A percentile compares a stretch with the other conserved stretches of the same genome.
Evolutionary conservation across 2,797 vertebrate genomes (phyloP).

Genomic region (Huso huso): DNA sequence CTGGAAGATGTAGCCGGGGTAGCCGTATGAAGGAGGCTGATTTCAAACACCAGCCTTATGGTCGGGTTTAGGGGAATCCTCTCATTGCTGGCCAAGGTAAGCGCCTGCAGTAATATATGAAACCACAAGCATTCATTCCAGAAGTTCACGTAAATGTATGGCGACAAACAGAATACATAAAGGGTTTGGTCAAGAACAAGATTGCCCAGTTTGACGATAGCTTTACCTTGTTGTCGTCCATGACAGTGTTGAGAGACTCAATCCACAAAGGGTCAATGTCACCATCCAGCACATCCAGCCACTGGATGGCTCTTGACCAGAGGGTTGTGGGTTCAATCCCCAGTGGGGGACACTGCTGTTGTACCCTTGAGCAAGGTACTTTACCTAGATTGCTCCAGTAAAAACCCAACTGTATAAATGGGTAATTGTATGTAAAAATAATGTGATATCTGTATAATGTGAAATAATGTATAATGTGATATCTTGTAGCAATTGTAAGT

Average conservation of each 20-base stretch:
- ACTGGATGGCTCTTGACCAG: no score
- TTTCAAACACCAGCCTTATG: slow-evolving; percentile 91
- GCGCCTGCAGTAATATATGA: slow-evolving; percentile 50
- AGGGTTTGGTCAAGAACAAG: background rate
- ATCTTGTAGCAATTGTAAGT: no score
- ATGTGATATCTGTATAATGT: no score
- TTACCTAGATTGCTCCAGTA: no score
- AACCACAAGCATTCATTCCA: background rate
- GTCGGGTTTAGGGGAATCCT: slow-evolving; percentile 81
- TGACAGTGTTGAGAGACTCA: slow-evolving; percentile 95
- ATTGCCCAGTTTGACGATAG: background rate
- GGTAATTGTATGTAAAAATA: no score
- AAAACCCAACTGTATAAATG: no score
- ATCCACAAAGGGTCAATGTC: slow-evolving; percentile 99
- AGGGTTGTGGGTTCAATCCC: no score
- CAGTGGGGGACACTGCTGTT: no score
- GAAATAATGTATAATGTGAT: no score
- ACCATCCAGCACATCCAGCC: slow-evolving; percentile 89
- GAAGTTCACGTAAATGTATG: background rate
- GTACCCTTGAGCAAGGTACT: no score
- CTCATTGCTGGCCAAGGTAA: slow-evolving; percentile 90
- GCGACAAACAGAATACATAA: background rate
- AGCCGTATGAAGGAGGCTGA: slow-evolving; percentile 79
- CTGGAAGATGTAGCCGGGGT: slow-evolving; percentile 90
- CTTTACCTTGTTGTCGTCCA: slow-evolving; percentile 98